Evolutionary conservation across 30 jellyfish, hydroid and myxozoan species (phyloP), one percentile per base, ranked within the genome.

Genomic region (Aurelia aurita complex sp. Pacific): DNA sequence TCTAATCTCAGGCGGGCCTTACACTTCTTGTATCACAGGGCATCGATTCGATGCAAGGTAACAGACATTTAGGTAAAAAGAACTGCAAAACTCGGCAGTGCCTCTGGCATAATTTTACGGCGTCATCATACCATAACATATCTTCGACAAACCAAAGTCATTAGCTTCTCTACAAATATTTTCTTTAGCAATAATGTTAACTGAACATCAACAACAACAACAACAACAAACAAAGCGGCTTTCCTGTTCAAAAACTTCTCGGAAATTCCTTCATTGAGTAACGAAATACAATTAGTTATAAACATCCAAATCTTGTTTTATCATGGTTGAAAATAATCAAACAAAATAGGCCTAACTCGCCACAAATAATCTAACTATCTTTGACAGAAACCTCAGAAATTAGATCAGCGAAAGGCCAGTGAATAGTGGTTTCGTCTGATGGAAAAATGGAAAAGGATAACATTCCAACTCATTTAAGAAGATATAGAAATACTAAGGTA

Each of bases 311-410:
- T 66, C 43, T 23, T 66, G 54, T 23, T 23, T 66, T 66, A 66
- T 66, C 76, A 66, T 66, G 76, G 76, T 66, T 66, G 6, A 23
- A 66, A 16, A 66, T 66, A 66, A 66, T 66, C 76, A 23, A 23
- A 66, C 76, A 46, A 46, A 66, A 66, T 23, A 46, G 43, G 76
- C 76, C 18, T 15, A 40, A 23, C 36, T 23, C 76, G n/a, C 80
- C 80, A 57, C 80, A 19, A 70, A 70, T 70, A 70, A 70, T 35
- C 80, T 57, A 70, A 70, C 46, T 23, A 23, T 52, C 59, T 42
- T 32, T 19, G 64, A 52, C 10, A 4, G 57, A 46, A 70, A 70
- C 80, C 80, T 70, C 80, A 70, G 80, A 57, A 70, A 70, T 70
- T 43, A 36, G 80, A 15, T 70, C 59, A 57, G 63, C 38, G 67